Conservation (phyloP, 2,888 invertebrate genomes). For the Spicauda simplicius region DNA sequence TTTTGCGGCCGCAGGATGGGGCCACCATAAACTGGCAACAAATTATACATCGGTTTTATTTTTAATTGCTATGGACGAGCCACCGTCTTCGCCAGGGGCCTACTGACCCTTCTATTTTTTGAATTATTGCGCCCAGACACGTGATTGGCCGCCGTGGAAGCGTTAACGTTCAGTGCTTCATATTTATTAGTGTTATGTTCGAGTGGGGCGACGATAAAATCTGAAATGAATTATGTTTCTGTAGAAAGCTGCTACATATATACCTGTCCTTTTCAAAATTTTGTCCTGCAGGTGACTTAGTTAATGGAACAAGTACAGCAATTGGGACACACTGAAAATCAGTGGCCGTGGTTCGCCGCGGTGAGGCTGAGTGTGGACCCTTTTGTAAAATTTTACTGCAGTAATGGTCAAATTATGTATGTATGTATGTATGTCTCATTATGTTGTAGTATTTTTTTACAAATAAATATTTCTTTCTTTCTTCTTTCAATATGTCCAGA, state of each 20-base stretch:
- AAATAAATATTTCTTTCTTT: too few relatives aligned
- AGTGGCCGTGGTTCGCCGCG: too few relatives aligned
- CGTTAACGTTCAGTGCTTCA: slow-evolving; percentile 53
- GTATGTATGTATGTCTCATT: too few relatives aligned
- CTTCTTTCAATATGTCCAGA: too few relatives aligned
- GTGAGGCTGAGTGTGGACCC: too few relatives aligned
- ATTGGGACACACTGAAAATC: too few relatives aligned
- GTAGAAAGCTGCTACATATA: slow-evolving; percentile 36
- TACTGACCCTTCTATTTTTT: slow-evolving; percentile 70
- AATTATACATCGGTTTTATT: slow-evolving; percentile 80
- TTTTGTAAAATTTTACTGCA: too few relatives aligned
- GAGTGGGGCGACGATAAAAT: slow-evolving; percentile 57
- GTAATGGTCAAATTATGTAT: too few relatives aligned
- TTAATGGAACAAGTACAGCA: slow-evolving; percentile 16
- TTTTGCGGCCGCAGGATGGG: slow-evolving; percentile 63
- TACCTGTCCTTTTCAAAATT: slow-evolving; percentile 31
- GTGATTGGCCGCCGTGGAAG: slow-evolving; percentile 72
- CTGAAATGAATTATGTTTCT: slow-evolving; percentile 52
- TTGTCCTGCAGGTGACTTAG: slow-evolving; percentile 3
- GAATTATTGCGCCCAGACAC: slow-evolving; percentile 76
- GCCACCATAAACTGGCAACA: slow-evolving; percentile 77
- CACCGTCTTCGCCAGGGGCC: slow-evolving; percentile 78
- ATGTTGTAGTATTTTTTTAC: too few relatives aligned
- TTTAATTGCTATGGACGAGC: slow-evolving; percentile 80
- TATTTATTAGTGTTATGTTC: slow-evolving; percentile 57